Evolutionary conservation across 2,113 vertebrate genomes (phyloP).

Genomic region (Urocitellus parryii): DNA sequence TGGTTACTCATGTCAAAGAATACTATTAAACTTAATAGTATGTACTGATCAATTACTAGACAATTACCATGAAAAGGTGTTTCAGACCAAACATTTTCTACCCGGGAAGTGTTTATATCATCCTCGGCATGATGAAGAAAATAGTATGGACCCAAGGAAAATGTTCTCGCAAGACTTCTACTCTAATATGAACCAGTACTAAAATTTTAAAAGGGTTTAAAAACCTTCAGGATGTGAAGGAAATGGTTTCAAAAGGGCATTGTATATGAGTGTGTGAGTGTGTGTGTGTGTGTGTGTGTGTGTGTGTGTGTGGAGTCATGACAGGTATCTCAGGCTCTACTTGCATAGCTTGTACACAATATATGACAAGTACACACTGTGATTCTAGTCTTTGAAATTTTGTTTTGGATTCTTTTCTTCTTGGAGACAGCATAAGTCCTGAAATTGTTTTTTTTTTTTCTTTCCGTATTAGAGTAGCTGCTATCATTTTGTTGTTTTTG

Average conservation of each 20-base stretch:
- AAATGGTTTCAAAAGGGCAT: neutral
- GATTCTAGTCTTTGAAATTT: neutral
- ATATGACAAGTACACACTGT: neutral
- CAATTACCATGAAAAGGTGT: neutral
- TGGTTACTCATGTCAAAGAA: neutral
- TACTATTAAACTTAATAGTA: neutral
- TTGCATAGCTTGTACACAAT: neutral
- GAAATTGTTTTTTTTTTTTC: neutral
- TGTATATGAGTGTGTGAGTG: too few relatives aligned
- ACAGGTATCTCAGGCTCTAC: fast-evolving
- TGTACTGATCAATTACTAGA: neutral
- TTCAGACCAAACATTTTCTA: neutral
- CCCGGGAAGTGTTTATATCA: neutral
- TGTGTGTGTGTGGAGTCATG: too few relatives aligned
- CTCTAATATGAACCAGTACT: neutral
- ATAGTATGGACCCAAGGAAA: neutral
- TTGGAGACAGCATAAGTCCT: neutral
- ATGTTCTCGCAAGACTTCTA: neutral
- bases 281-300: neutral
- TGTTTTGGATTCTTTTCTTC: neutral
- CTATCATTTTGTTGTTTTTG: neutral
- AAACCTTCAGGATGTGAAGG: neutral
- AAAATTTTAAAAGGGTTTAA: neutral
- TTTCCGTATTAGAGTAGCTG: neutral
- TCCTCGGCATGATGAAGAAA: neutral